Base-by-base conservation (phyloP, 2,888 invertebrate species). In the Ormyrus rosae region DNA sequence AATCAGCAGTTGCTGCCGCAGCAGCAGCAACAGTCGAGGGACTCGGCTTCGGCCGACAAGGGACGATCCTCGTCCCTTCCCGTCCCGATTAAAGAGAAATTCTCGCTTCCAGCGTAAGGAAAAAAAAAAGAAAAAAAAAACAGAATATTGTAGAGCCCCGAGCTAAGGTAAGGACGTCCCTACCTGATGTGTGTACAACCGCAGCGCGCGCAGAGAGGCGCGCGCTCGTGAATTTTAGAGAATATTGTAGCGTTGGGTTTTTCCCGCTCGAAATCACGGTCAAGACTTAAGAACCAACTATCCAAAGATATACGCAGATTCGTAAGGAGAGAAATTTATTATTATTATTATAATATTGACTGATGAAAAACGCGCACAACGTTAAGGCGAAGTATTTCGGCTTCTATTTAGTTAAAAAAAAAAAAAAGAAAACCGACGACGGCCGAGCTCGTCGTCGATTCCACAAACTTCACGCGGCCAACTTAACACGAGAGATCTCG, bases 271-370 rank as follows among this genome's bases (percentile, higher is more conserved):
- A 51, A 68, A 51, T 34, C 84, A 75, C 67, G 68, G 84, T 86
- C 85, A 87, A 88, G 88, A 88, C 88, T 88, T 87, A 87, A 83
- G 86, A 84, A 19, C 19, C 81, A 86, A 88, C 34, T 34, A 34
- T 87, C 88, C 88, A 88, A 88, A 88, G 88, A 88, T 86, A 88
- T 86, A 82, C 84, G 70, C 83, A 81, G 84, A 86, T n/a, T 9
- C 6, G 4, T 4, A n/a, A 60, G 65, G 71, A 78, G 73, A 69
- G 73, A 68, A 58, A 51, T 55, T 80, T 74, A 61, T 64, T 34
- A 34, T 80, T 74, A 34, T 34, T 34, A 34, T 34, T 34, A 34
- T 34, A 34, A 65, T 70, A 81, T 19, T 34, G 76, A 83, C 78
- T 78, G 78, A 78, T 48, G 45, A 56, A 64, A 74, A 64, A 74